Evolutionary conservation across 2,113 vertebrate species (phyloP).

Genomic region (Tyrannus savana): DNA sequence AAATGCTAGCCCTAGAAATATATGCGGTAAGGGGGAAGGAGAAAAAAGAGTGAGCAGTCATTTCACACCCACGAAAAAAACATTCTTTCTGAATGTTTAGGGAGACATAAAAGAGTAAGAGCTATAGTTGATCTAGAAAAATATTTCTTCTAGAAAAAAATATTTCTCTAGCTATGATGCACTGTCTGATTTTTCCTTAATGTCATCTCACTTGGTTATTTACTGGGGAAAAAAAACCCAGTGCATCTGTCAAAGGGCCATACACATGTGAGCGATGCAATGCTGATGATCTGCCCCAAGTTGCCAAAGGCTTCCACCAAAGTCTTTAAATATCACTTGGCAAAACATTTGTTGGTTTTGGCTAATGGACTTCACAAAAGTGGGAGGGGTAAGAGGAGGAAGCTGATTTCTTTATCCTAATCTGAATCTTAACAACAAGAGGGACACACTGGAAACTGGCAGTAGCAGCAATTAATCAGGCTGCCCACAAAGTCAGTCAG

Average conservation of each 20-base stretch:
- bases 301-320: neutral
- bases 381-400: accelerated
- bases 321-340: conserved; percentile 23
- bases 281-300: neutral
- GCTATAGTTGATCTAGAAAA: neutral
- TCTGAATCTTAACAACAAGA: neutral
- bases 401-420: neutral
- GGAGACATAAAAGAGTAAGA: neutral
- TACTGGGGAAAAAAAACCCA: neutral
- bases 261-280: neutral
- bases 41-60: neutral
- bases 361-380: neutral
- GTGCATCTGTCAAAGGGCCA: neutral
- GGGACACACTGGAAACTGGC: neutral
- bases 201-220: neutral
- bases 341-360: conserved; percentile 15
- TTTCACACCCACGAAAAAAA: neutral
- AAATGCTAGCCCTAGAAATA: neutral
- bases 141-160: neutral
- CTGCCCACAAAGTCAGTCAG: neutral
- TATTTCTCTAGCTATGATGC: neutral
- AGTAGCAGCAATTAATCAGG: neutral
- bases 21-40: accelerated
- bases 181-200: neutral
- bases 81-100: neutral